Evolutionary conservation across 2,113 vertebrate species (phyloP).

Genomic region (Bos taurus): DNA sequence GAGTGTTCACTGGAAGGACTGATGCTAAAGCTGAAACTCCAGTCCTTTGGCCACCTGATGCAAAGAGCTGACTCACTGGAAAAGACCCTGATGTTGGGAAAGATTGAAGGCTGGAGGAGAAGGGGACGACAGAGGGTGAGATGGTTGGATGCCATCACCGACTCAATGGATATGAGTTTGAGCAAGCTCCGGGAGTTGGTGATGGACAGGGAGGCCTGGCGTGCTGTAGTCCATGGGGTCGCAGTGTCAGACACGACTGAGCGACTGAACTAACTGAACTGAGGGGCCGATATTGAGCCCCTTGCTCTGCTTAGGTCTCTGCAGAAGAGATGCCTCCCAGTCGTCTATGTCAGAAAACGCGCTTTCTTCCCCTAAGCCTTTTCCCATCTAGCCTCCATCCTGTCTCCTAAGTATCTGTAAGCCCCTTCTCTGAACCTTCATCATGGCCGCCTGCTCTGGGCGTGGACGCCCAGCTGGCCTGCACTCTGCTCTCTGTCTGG

Average conservation of each 20-base stretch:
- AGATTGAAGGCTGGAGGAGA: background rate
- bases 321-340: background rate
- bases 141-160: background rate
- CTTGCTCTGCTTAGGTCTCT: background rate
- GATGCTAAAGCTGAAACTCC: background rate
- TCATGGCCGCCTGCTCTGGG: accelerated
- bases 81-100: background rate
- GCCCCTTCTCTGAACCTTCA: background rate
- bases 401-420: background rate
- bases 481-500: accelerated
- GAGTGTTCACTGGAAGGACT: background rate
- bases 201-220: background rate
- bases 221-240: background rate
- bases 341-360: background rate
- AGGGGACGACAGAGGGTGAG: background rate
- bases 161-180: background rate
- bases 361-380: background rate
- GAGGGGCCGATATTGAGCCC: background rate
- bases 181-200: accelerated
- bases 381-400: background rate
- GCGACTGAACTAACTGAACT: background rate
- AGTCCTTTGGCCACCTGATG: background rate
- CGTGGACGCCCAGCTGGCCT: accelerated
- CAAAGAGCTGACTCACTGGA: background rate
- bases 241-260: background rate